Conservation (phyloP, 2,888 invertebrate species). For the Dromius quadrimaculatus region DNA sequence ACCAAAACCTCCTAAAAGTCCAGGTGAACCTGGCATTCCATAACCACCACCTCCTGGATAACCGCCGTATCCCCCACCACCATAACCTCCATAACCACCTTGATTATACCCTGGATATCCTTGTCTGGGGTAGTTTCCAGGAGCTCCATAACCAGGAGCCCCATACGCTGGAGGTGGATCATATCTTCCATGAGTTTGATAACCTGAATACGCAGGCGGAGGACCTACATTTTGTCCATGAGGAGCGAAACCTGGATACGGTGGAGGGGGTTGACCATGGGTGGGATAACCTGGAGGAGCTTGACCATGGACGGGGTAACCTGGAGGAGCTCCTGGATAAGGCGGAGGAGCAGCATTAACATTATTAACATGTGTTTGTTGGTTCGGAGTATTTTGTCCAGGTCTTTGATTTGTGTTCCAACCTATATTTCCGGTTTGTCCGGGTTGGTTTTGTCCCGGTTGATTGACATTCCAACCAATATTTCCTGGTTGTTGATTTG, state of each 20-base stretch:
- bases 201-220: slow-evolving; percentile 43
- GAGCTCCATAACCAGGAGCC: slow-evolving; percentile 42
- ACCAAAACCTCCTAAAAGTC: slow-evolving; percentile 52
- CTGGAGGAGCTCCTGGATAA: slow-evolving; percentile 23
- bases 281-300: slow-evolving; percentile 19
- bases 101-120: slow-evolving; percentile 38
- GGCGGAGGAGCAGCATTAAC: slow-evolving; percentile 33
- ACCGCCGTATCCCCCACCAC: slow-evolving; percentile 54
- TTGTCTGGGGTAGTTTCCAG: slow-evolving; percentile 25
- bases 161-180: slow-evolving; percentile 26
- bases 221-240: slow-evolving; percentile 42
- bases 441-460: not conserved
- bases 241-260: slow-evolving; percentile 40
- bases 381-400: slow-evolving; percentile 4
- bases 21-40: slow-evolving; percentile 57
- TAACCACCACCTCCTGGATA: slow-evolving; percentile 55
- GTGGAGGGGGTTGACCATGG: slow-evolving; percentile 39
- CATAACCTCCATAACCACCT: slow-evolving; percentile 51
- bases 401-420: slow-evolving; percentile 11
- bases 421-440: slow-evolving; percentile 11
- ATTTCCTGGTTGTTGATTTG: slow-evolving; percentile 25
- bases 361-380: not conserved
- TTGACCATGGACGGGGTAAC: slow-evolving; percentile 1
- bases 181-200: not conserved
- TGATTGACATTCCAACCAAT: slow-evolving; percentile 28